phyloP scores from a whole-genome alignment of 2,113 vertebrate species.

The Podilymbus podiceps region DNA sequence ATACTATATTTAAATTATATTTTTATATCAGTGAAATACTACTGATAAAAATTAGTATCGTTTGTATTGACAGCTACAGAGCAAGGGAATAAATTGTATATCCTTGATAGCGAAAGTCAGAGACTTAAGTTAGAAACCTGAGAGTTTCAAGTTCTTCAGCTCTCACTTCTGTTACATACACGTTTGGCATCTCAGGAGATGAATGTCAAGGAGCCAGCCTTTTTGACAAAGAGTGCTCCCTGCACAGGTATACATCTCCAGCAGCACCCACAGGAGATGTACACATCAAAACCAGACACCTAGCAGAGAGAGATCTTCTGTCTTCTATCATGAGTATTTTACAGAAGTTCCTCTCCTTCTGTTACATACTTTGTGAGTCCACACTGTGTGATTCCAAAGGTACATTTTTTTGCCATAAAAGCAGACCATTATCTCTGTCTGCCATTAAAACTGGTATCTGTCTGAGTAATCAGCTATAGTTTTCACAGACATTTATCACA shows the following conservation, averaged over 20 bases:
- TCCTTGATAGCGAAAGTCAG: neutral
- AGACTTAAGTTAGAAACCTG: neutral
- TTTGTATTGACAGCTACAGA: neutral
- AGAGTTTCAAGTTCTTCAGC: neutral
- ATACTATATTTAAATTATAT: slow-evolving; percentile 1
- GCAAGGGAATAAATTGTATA: neutral
- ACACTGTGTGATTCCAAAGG: neutral
- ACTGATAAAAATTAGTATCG: neutral
- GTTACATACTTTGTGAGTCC: neutral
- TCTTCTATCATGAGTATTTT: neutral
- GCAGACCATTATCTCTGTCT: neutral
- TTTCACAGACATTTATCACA: neutral
- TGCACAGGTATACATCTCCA: neutral
- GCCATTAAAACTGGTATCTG: neutral
- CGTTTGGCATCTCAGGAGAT: neutral
- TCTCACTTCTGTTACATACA: neutral
- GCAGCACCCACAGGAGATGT: neutral
- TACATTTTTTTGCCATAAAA: neutral
- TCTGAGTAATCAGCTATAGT: neutral
- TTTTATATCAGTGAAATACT: neutral
- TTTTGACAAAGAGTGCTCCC: neutral
- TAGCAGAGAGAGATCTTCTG: neutral
- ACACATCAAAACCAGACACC: neutral
- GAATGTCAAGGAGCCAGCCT: neutral
- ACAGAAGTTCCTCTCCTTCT: neutral